Evolutionary conservation across 2,888 invertebrate genomes (phyloP), one percentile per base, ranked within the genome.

Genomic region (Sinodicranocentrus sp.): DNA sequence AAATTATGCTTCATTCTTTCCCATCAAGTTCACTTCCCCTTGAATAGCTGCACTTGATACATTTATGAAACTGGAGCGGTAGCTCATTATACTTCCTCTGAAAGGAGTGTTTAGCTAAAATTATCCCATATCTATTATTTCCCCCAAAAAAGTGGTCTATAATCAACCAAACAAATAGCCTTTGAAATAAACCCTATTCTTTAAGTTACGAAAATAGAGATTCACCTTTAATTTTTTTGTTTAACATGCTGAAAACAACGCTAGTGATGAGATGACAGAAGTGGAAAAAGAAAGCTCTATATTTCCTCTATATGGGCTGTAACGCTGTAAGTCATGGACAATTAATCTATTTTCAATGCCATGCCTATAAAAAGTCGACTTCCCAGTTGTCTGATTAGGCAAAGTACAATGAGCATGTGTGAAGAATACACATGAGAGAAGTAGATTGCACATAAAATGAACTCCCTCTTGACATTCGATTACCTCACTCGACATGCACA

Each of bases 291-390:
- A 33, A 57, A 21, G 57, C 57, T 57, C 23, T 57, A 8, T 57
- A 23, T 57, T 6, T 57, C 19, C 57, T 57, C 6, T 6, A 15
- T 2, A 21, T 23, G 23, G 8, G 57, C 19, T 57, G 52, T 23
- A n/a, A 5, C 5, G 63, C 33, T 17, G 33, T 21, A 67, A 67
- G 43, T 67, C 67, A 67, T 44, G 67, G 44, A 44, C 44, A 67
- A 67, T 67, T 67, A 67, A 67, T 67, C 44, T 67, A 67, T 44
- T 67, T 67, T 67, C 67, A 67, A 67, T 67, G 67, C 43, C 67
- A 67, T 17, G 57, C 3, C 21, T 57, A 5, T 19, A 21, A 52
- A n/a, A n/a, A 52, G n/a, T 52, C 39, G 13, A 8, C 6, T 39
- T 39, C 39, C 25, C 57, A 3, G 23, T 8, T 21, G 13, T 26